Evolutionary conservation across 2,113 vertebrate genomes (phyloP).

Genomic region (Dipodomys merriami): DNA sequence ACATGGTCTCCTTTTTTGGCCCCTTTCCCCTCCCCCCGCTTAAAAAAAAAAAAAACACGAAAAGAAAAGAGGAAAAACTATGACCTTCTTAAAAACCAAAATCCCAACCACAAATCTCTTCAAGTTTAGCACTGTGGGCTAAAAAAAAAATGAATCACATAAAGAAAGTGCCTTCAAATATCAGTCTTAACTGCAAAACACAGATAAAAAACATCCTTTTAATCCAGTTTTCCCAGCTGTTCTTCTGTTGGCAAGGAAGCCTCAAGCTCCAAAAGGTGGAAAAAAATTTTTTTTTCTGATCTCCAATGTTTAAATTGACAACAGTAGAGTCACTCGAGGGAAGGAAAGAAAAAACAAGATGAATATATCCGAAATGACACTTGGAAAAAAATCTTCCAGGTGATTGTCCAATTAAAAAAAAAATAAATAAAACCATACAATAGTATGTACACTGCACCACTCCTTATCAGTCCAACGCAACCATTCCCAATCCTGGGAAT

Average conservation of each 20-base stretch:
- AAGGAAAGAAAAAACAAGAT: not conserved
- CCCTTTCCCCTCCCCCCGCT: slow-evolving; percentile 3
- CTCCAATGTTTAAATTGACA: slow-evolving; percentile 66
- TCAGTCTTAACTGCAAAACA: slow-evolving; percentile 62
- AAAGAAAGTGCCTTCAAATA: slow-evolving; percentile 67
- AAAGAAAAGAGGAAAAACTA: slow-evolving; percentile 59
- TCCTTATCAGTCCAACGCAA: slow-evolving; percentile 64
- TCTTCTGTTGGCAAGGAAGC: slow-evolving; percentile 61
- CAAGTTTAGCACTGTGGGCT: slow-evolving; percentile 62
- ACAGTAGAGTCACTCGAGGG: slow-evolving; percentile 49
- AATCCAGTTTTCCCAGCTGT: slow-evolving; percentile 80
- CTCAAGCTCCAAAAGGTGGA: slow-evolving; percentile 34
- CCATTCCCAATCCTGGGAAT: not conserved
- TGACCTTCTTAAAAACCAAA: slow-evolving; percentile 76
- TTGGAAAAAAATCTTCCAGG: slow-evolving; percentile 63
- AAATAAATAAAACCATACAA: slow-evolving; percentile 78
- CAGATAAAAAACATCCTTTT: slow-evolving; percentile 71
- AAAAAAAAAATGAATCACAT: slow-evolving; percentile 49
- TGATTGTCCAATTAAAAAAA: slow-evolving; percentile 68
- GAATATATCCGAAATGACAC: slow-evolving; percentile 71
- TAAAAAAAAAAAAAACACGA: not conserved
- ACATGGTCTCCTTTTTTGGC: slow-evolving; percentile 64
- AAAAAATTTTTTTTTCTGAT: slow-evolving; percentile 56
- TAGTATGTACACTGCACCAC: slow-evolving; percentile 68
- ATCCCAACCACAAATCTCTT: slow-evolving; percentile 70